Evolutionary conservation across 1,140 invertebrate genomes (phyloP).

Genomic region (Dreissena polymorpha): DNA sequence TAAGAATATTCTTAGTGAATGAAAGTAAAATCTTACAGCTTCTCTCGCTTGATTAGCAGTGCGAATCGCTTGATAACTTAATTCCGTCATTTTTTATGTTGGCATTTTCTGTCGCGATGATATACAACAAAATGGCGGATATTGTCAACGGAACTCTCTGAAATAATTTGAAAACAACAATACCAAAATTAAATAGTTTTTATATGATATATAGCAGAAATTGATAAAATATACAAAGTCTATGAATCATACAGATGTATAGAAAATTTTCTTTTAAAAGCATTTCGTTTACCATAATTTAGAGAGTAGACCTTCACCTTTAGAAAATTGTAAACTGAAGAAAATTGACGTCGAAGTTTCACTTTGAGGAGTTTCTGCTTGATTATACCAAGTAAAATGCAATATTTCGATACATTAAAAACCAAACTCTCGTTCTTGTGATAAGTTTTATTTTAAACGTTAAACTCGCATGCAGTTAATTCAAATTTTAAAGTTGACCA

Average conservation of each 20-base stretch:
- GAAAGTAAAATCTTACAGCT: neutral
- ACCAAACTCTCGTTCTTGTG: neutral
- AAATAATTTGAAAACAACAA: neutral
- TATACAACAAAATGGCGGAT: constrained; percentile 12
- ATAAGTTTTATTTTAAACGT: neutral
- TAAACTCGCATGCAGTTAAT: neutral
- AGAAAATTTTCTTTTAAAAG: neutral
- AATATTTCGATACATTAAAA: neutral
- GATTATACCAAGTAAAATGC: neutral
- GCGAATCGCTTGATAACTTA: neutral
- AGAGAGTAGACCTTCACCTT: neutral
- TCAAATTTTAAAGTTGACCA: neutral
- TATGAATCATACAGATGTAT: neutral
- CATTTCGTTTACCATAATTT: neutral
- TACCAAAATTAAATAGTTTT: neutral
- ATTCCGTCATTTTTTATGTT: constrained; percentile 6
- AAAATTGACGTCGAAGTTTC: too few relatives aligned
- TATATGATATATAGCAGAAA: neutral
- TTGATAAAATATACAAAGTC: neutral
- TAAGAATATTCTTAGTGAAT: too few relatives aligned
- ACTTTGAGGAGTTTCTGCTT: neutral
- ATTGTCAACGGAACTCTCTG: constrained; percentile 1
- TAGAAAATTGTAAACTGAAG: neutral
- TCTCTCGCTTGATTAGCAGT: constrained; percentile 8
- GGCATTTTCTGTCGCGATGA: constrained; percentile 1